Conservation (phyloP, 2,113 vertebrate genomes). For the Callopanchax toddi region DNA sequence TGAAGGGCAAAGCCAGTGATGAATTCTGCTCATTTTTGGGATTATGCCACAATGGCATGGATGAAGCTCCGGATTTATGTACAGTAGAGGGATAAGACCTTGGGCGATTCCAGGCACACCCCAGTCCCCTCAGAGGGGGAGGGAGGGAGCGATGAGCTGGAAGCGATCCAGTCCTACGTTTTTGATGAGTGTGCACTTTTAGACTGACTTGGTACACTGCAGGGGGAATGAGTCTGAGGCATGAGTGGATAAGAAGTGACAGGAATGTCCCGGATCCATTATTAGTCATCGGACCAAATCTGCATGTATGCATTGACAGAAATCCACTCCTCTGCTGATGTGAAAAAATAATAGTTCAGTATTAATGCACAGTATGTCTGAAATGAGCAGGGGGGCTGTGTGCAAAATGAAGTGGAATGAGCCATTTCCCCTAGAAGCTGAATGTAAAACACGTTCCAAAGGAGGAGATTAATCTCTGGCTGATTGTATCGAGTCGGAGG, state of each 20-base stretch:
- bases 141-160: conserved; percentile 38
- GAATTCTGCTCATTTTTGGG: conserved; percentile 49
- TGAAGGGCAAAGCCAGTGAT: conserved; percentile 20
- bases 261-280: conserved; percentile 54
- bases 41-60: conserved; percentile 22
- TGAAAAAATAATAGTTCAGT: conserved; percentile 27
- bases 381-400: conserved; percentile 4
- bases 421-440: conserved; percentile 6
- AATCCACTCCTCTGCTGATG: conserved; percentile 5
- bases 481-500: conserved; percentile 37
- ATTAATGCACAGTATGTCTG: conserved; percentile 17
- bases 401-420: conserved; percentile 40
- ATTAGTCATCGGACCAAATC: conserved; percentile 55
- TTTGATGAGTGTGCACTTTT: conserved; percentile 66
- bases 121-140: conserved; percentile 38
- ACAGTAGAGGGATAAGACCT: conserved; percentile 34
- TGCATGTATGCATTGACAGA: conserved; percentile 16
- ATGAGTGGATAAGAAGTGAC: conserved; percentile 54
- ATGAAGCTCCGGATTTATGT: conserved; percentile 47
- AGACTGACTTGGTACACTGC: conserved; percentile 38
- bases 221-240: conserved; percentile 39
- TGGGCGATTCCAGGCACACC: conserved; percentile 18
- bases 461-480: conserved; percentile 52
- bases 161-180: conserved; percentile 47
- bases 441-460: conserved; percentile 29